Base-by-base conservation (phyloP, 2,797 vertebrate genomes). In the Phrynocephalus vlangalii region DNA sequence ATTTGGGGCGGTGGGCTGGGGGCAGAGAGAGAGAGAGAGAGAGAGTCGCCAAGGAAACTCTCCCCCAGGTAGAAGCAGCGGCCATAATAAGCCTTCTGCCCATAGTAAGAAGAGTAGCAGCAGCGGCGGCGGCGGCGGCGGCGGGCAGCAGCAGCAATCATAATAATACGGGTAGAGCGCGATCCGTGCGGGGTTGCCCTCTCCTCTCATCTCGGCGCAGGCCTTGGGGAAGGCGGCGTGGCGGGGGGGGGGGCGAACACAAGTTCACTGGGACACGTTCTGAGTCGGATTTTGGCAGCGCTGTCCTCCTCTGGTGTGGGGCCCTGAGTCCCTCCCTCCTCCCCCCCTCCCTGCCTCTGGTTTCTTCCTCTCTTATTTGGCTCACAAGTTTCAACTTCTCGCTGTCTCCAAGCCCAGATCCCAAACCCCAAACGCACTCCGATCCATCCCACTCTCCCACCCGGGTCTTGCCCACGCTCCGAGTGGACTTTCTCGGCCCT, bases 261-360 rank as follows among this genome's bases (percentile, higher is more conserved):
- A 30, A 85, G 87, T 83, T 30, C 91, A 48, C 84, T 81, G 83
- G 89, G 90, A 92, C 81, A 71, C 73, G 87, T 89, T 91, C 91
- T 81, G 83, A 66, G 82, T 88, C 87, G 85, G 85, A 90, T 87
- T 92, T 91, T 91, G 90, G 90, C 91, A 91, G 88, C 89, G 90
- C 84, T 63, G 63, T 81, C 87, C 24, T 81, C 87, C 24, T 38
- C 71, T 83, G 85, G 66, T 89, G 91, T 73, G 91, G 79, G 92
- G 72, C 87, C 70, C 56, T 30, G 16, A 6, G 80, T 66, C 72
- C 82, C 86, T 90, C 71, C 84, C 85, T 86, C 68, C 86, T 83
- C 50, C 77, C 11, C 67, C 86, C 92, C 33, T 73, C 79, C 87
- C 85, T 90, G 79, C 77, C 87, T 84, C 71, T 52, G 68, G 89